phyloP scores from a whole-genome alignment of 2,113 vertebrate genomes.

The Pheucticus melanocephalus region DNA sequence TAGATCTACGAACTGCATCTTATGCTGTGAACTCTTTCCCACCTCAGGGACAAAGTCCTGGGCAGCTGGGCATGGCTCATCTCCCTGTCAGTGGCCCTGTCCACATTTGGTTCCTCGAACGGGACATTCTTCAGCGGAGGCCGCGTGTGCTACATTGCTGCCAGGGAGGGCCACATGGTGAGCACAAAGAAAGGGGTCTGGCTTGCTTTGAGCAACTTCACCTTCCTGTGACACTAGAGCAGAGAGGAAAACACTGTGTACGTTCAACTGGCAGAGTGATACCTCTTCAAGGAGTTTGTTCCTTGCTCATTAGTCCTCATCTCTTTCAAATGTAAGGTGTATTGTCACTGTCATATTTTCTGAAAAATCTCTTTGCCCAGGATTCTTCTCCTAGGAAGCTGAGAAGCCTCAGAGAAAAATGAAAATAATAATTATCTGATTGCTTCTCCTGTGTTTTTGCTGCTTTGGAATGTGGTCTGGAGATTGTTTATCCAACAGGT shows the following conservation, averaged over 20 bases:
- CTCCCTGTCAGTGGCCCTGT: conserved; percentile 84
- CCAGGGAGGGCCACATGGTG: conserved; percentile 89
- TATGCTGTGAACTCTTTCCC: background rate
- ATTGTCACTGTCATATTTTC: no score
- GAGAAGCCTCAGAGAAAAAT: no score
- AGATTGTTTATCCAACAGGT: no score
- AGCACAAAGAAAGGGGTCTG: background rate
- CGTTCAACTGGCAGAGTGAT: background rate
- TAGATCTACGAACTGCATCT: accelerated
- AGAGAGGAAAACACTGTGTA: background rate
- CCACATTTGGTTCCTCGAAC: conserved; percentile 82
- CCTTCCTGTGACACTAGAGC: background rate
- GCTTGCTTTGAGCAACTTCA: background rate
- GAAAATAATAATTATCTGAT: no score
- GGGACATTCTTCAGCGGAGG: conserved; percentile 84
- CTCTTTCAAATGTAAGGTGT: background rate
- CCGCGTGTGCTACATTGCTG: conserved; percentile 83
- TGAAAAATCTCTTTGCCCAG: no score
- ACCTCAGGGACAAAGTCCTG: conserved; percentile 82
- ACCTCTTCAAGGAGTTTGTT: background rate
- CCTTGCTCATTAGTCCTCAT: background rate
- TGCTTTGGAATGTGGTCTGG: no score
- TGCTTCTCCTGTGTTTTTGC: no score
- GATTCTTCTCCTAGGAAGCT: no score
- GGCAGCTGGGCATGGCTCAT: conserved; percentile 88